Base-by-base conservation (phyloP, 2,888 invertebrate species). In the Drosophila mettleri region DNA sequence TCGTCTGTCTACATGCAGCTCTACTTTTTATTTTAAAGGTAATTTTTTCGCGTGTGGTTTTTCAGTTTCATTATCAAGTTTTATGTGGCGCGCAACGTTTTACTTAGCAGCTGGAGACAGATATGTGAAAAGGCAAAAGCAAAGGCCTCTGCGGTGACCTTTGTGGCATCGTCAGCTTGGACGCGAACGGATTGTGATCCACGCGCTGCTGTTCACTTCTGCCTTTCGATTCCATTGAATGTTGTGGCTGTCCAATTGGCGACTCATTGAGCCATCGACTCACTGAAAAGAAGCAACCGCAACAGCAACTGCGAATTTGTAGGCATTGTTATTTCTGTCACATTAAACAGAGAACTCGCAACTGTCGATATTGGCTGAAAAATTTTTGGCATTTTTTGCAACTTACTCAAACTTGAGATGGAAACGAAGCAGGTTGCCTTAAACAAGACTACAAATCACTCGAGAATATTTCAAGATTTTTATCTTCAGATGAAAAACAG, bases 41-140 rank as follows among this genome's bases (percentile, higher is more conserved):
- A 16, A 43, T 24, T 49, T 49, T 41, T 67, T 63, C 58, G 58
- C 63, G 22, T 77, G 74, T 41, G 36, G 48, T 45, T 78, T 68
- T 74, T 74, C 78, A 61, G 75, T 84, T 84, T 84, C 81, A 75
- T 80, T 82, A 82, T 82, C 86, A 84, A 68, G 73, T 66, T 75
- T 84, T 78, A 86, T 84, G 78, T 39, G 43, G n/a, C 52, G 67
- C 65, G 55, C 80, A 66, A 69, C 71, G 80, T 53, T 66, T 71
- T 86, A 82, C 80, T 83, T 71, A 77, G 77, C 74, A 55, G 61
- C 51, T 53, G 53, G 41, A 41, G 61, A 62, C 72, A 58, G 27
- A 27, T 54, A 45, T 53, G 46, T 14, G 49, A 22, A 58, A 43
- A 46, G 45, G 22, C 45, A 69, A 64, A 60, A 61, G 61, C 66